These are phyloP conservation scores for Anhinga anhinga DNA, from an alignment of 2,113 vertebrate genomes.

Conservation along the genomic window DNA sequence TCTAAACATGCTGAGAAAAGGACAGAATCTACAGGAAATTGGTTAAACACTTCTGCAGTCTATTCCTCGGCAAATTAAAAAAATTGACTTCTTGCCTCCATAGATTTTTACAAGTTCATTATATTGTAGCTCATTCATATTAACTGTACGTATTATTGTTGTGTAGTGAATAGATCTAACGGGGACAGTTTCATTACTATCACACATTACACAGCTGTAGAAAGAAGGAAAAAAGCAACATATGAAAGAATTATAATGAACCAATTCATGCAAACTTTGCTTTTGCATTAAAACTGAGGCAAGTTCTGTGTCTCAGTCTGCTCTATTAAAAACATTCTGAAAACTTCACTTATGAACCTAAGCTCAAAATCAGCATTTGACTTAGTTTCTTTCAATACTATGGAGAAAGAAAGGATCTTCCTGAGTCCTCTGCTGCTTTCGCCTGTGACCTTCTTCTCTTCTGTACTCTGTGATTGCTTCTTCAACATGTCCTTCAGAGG, in stretches of 20 bases:
- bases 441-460: not conserved
- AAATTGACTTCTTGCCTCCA: not conserved
- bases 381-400: not conserved
- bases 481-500: not conserved
- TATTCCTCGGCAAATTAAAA: not conserved
- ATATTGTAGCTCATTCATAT: not conserved
- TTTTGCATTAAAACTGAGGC: not conserved
- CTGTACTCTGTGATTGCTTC: not conserved
- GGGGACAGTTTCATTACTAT: not conserved
- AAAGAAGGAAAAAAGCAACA: not conserved
- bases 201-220: not conserved
- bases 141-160: not conserved
- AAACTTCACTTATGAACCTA: not conserved
- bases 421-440: not conserved
- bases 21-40: not conserved
- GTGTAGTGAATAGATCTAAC: not conserved
- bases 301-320: not conserved
- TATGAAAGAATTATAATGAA: not conserved
- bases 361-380: not conserved
- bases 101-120: conserved; percentile 1
- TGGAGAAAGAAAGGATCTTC: not conserved
- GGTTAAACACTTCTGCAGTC: not conserved
- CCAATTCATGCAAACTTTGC: not conserved
- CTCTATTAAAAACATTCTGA: not conserved
- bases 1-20: not conserved